Evolutionary conservation across 2,113 vertebrate genomes (phyloP).

Genomic region (Ginglymostoma cirratum): DNA sequence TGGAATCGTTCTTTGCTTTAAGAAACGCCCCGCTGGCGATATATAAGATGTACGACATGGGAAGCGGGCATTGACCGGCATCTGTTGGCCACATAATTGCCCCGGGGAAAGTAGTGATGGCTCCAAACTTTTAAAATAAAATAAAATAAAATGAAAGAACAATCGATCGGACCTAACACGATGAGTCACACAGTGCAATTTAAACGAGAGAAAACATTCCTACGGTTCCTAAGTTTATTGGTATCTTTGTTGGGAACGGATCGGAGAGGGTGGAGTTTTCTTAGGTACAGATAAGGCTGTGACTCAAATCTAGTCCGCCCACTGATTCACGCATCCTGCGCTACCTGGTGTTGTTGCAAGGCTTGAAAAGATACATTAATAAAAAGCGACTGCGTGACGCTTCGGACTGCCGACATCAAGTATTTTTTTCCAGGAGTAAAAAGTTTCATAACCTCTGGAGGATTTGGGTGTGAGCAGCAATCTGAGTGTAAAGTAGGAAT

Average conservation of each 20-base stretch:
- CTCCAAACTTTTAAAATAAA: too few relatives aligned
- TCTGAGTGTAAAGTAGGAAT: neutral
- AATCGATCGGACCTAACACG: neutral
- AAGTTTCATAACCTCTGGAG: neutral
- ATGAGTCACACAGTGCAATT: neutral
- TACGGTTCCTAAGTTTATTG: neutral
- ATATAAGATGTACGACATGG: too few relatives aligned
- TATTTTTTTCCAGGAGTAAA: neutral
- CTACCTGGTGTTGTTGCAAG: conserved; percentile 18
- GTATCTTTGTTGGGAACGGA: neutral
- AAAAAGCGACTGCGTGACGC: neutral
- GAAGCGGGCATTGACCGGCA: too few relatives aligned
- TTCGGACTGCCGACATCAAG: neutral
- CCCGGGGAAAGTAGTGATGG: too few relatives aligned
- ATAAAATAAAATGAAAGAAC: neutral
- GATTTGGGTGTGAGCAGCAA: neutral
- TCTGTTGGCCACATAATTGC: too few relatives aligned
- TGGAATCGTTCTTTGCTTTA: neutral
- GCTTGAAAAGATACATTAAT: neutral
- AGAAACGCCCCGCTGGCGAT: neutral
- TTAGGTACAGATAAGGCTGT: neutral
- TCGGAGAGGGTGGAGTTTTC: conserved; percentile 4
- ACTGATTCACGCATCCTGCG: neutral
- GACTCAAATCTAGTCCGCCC: neutral
- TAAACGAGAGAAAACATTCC: neutral